These are phyloP conservation scores for Lycodopsis pacificus DNA, from an alignment of 2,797 vertebrate genomes.

Conservation along the genomic window DNA sequence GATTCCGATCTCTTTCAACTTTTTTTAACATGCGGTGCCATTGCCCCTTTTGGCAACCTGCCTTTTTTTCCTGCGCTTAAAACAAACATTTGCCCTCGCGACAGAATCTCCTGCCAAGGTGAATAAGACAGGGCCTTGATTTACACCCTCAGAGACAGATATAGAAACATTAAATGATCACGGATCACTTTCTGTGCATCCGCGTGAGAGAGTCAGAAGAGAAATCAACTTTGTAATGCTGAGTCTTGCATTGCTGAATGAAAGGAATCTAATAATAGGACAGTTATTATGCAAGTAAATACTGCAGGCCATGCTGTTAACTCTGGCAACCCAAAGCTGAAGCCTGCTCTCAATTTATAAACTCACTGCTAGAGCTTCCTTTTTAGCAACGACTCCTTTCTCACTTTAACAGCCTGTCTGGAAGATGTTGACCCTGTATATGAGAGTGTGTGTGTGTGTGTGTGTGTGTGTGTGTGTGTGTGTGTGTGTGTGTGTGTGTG, in stretches of 20 bases:
- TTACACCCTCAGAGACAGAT: constrained; percentile 28
- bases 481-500: background rate
- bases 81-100: constrained; percentile 42
- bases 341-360: background rate
- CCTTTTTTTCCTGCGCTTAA: constrained; percentile 21
- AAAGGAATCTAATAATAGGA: constrained; percentile 12
- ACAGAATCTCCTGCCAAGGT: constrained; percentile 30
- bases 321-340: background rate
- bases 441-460: too few species aligned
- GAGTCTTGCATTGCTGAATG: background rate
- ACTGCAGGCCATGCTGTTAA: constrained; percentile 1
- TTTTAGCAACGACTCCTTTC: constrained; percentile 1
- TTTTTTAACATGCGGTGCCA: constrained; percentile 28
- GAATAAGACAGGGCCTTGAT: constrained; percentile 41
- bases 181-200: constrained; percentile 1
- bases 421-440: background rate
- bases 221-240: background rate
- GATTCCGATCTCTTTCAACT: constrained; percentile 49
- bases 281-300: background rate
- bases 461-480: too few species aligned
- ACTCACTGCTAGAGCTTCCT: background rate
- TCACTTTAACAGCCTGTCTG: background rate
- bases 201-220: constrained; percentile 8
- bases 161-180: constrained; percentile 3
- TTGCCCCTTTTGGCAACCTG: constrained; percentile 36